phyloP scores from a whole-genome alignment of 2,888 invertebrate species.

The Pimpla rufipes region DNA sequence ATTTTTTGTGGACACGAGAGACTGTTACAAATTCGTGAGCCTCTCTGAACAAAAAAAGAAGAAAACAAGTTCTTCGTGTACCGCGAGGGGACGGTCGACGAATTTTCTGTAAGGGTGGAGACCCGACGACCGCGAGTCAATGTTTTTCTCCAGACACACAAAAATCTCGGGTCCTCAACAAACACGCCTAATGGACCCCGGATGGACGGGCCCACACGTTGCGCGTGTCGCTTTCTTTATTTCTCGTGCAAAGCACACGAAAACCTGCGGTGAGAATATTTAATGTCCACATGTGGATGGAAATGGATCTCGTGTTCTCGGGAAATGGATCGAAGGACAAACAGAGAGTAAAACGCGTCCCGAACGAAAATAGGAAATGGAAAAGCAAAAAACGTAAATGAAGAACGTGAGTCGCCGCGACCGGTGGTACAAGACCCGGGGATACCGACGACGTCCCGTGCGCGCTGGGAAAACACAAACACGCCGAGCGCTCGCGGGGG shows the following conservation, averaged over 20 bases:
- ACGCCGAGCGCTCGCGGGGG: conserved; percentile 19
- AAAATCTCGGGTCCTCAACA: conserved; percentile 68
- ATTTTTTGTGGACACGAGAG: not conserved
- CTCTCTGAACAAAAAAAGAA: not conserved
- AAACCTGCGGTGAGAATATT: conserved; percentile 8
- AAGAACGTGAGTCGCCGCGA: conserved; percentile 49
- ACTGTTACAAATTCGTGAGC: not conserved
- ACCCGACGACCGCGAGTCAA: not conserved
- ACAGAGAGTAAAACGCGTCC: conserved; percentile 27
- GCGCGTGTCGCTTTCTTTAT: not conserved
- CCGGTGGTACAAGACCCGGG: not conserved
- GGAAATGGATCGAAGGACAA: conserved; percentile 42
- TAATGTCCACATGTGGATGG: conserved; percentile 1
- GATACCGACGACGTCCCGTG: not conserved
- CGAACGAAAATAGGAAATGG: conserved; percentile 8
- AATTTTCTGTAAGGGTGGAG: not conserved
- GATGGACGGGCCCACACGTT: conserved; percentile 51
- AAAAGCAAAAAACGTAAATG: conserved; percentile 6
- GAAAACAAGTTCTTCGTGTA: not conserved
- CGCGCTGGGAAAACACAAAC: conserved; percentile 51
- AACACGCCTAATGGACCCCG: conserved; percentile 71
- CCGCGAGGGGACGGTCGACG: not conserved
- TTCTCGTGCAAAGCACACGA: not conserved
- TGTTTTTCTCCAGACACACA: conserved; percentile 54
- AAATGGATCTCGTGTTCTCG: conserved; percentile 18